These are phyloP conservation scores for Pseudomyrmex cubaensis DNA, from an alignment of 1,140 invertebrate genomes.

Conservation along the genomic window DNA sequence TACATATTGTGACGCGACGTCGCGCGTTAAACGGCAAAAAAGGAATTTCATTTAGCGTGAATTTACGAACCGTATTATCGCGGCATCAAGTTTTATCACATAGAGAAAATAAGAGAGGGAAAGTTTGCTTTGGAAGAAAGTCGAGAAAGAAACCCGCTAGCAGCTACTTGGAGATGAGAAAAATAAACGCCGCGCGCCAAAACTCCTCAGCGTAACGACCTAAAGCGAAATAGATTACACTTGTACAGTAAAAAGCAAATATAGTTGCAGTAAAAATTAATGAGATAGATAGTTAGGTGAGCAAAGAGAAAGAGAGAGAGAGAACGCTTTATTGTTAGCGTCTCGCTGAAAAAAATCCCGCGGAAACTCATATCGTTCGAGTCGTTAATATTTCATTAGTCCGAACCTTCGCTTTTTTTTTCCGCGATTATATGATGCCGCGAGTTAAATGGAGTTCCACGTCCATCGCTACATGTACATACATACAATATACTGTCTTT, in stretches of 20 bases:
- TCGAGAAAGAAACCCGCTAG: slow-evolving; percentile 2
- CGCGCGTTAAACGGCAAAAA: slow-evolving; percentile 32
- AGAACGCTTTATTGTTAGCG: slow-evolving; percentile 50
- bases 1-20: slow-evolving; percentile 2
- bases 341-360: slow-evolving; percentile 38
- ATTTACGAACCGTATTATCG: slow-evolving; percentile 54
- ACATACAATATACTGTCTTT: slow-evolving; percentile 20
- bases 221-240: slow-evolving; percentile 17
- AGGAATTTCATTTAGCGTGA: slow-evolving; percentile 32
- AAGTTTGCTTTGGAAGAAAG: slow-evolving; percentile 34
- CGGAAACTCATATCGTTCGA: slow-evolving; percentile 58
- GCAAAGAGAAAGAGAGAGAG: too few species aligned
- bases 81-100: neutral
- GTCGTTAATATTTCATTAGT: slow-evolving; percentile 75
- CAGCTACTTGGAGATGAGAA: slow-evolving; percentile 29
- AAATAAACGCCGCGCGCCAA: slow-evolving; percentile 40
- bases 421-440: neutral
- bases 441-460: slow-evolving; percentile 66
- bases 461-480: slow-evolving; percentile 38
- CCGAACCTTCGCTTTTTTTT: slow-evolving; percentile 48
- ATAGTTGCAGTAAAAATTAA: slow-evolving; percentile 39
- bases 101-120: neutral
- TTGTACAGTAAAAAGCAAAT: too few species aligned
- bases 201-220: slow-evolving; percentile 16
- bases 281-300: slow-evolving; percentile 30